Evolutionary conservation across 2,888 invertebrate species (phyloP).

Genomic region (Neria commutata): DNA sequence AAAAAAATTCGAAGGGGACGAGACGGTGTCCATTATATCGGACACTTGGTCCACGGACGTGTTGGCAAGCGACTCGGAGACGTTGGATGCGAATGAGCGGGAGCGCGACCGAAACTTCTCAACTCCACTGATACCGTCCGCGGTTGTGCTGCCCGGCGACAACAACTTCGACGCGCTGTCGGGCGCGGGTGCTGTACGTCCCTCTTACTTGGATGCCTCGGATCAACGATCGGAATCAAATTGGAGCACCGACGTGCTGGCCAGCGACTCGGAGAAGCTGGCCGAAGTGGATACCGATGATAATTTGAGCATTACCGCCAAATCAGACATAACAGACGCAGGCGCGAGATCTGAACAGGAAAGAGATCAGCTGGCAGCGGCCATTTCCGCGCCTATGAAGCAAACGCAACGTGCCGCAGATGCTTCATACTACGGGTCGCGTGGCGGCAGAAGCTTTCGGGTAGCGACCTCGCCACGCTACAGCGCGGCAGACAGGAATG

Average conservation of each 20-base stretch:
- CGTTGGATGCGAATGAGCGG: constrained; percentile 79
- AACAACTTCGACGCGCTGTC: constrained; percentile 59
- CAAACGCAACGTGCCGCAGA: not conserved
- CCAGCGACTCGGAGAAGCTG: constrained; percentile 89
- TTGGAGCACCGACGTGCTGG: constrained; percentile 96
- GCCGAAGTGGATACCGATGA: constrained; percentile 79
- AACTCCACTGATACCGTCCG: constrained; percentile 62
- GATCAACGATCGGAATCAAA: constrained; percentile 95
- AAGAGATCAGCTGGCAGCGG: constrained; percentile 37
- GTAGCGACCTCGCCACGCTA: constrained; percentile 9
- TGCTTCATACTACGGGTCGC: constrained; percentile 7
- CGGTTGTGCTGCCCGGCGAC: constrained; percentile 62
- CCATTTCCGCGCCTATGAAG: constrained; percentile 24
- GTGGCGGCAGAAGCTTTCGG: constrained; percentile 10
- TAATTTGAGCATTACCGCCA: constrained; percentile 70
- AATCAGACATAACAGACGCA: constrained; percentile 77
- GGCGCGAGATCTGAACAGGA: constrained; percentile 64
- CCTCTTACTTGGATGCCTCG: constrained; percentile 72
- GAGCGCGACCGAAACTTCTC: constrained; percentile 66
- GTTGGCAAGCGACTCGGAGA: constrained; percentile 94
- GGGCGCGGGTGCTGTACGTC: constrained; percentile 48
- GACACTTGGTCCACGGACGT: constrained; percentile 99
- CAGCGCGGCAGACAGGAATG: not conserved
- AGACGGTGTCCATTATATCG: constrained; percentile 94
- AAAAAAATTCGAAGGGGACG: constrained; percentile 84